phyloP scores from a whole-genome alignment of 2,113 vertebrate genomes.

The Cyanistes caeruleus region DNA sequence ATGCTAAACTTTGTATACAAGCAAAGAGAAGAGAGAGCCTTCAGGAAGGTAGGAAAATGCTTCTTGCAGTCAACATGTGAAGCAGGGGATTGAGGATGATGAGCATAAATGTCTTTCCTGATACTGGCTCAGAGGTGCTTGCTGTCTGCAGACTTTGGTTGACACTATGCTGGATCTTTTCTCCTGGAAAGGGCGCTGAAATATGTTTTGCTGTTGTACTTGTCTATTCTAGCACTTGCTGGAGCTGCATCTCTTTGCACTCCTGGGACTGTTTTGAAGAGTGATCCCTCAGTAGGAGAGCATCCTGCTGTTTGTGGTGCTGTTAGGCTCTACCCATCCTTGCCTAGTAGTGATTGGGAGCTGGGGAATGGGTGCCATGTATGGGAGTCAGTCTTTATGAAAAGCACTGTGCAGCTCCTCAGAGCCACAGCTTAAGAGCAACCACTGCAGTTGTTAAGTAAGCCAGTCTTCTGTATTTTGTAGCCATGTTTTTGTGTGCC shows the following conservation, averaged over 20 bases:
- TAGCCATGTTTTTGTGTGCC: neutral
- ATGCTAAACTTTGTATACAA: neutral
- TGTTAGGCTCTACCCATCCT: neutral
- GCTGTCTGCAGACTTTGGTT: neutral
- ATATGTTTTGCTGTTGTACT: neutral
- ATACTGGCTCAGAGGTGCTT: neutral
- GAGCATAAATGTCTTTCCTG: neutral
- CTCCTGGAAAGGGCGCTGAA: rapidly evolving
- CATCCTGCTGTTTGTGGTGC: neutral
- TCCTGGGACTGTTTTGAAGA: neutral
- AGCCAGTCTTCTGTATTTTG: neutral
- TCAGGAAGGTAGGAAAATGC: neutral
- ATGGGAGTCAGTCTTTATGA: neutral
- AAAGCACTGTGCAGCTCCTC: neutral
- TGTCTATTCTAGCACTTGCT: neutral
- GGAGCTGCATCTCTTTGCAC: neutral
- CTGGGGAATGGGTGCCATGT: neutral
- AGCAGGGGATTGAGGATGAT: neutral
- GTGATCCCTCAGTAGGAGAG: neutral
- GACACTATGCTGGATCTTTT: neutral
- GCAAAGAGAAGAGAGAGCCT: neutral
- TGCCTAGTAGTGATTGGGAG: neutral
- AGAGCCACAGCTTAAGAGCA: neutral
- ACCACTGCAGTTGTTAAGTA: neutral
- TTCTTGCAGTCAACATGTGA: neutral